Conservation (phyloP, 2,113 vertebrate species). For the Dendropsophus ebraccatus region DNA sequence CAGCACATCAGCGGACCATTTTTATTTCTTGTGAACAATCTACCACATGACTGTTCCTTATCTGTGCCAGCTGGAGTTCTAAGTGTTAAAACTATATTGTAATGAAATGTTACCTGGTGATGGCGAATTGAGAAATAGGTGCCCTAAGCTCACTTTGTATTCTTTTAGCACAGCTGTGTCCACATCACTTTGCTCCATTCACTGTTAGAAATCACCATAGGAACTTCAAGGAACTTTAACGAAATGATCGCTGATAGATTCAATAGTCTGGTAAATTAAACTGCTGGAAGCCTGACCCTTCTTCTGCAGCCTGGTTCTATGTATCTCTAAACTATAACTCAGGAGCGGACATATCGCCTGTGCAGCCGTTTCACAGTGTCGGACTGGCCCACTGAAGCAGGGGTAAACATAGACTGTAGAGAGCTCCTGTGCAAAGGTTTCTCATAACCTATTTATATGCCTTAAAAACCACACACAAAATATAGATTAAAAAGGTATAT, state of each 20-base stretch:
- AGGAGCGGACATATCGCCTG: too few species aligned
- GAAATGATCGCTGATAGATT: background rate
- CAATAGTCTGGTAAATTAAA: background rate
- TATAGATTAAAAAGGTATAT: too few species aligned
- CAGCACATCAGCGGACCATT: background rate
- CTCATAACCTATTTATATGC: too few species aligned
- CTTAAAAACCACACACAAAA: too few species aligned
- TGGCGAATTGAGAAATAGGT: background rate
- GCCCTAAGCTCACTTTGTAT: slow-evolving; percentile 3
- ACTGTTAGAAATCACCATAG: background rate
- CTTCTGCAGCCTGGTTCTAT: background rate
- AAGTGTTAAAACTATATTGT: slow-evolving; percentile 14
- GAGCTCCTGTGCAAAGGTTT: too few species aligned
- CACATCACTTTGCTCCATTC: slow-evolving; percentile 13
- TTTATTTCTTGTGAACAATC: background rate
- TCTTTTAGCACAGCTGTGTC: slow-evolving; percentile 20
- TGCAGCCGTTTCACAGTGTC: too few species aligned
- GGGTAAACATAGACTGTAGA: too few species aligned
- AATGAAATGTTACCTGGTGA: slow-evolving; percentile 10
- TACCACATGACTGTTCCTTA: background rate
- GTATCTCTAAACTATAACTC: background rate
- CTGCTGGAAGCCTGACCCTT: background rate
- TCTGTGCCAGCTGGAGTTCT: background rate
- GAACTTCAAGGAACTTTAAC: slow-evolving; percentile 6
- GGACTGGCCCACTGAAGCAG: too few species aligned